These are phyloP conservation scores for Elgaria multicarinata DNA, from an alignment of 2,113 vertebrate genomes.

Conservation along the genomic window DNA sequence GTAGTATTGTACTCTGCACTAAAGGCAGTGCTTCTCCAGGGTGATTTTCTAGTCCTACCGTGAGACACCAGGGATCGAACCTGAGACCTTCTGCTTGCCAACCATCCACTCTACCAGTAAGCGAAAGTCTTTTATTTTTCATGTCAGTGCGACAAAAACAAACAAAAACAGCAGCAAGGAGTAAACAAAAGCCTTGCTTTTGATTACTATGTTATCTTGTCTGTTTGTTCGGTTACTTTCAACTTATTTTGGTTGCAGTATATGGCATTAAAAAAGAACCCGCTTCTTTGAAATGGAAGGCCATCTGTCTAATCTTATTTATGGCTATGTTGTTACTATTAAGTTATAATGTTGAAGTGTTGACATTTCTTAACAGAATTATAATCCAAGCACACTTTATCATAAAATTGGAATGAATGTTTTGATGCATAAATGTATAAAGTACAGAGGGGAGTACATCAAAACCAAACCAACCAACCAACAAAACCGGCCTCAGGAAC, in stretches of 20 bases:
- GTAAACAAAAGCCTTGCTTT: background rate
- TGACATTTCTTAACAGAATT: background rate
- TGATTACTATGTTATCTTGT: background rate
- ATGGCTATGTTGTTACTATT: background rate
- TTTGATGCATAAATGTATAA: background rate
- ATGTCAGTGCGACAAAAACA: background rate
- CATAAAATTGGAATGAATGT: background rate
- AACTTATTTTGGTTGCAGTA: background rate
- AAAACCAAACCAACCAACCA: background rate
- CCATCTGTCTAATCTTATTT: slow-evolving; percentile 5
- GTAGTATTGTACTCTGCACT: background rate
- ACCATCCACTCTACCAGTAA: background rate
- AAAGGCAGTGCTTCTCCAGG: background rate
- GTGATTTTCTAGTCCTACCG: background rate
- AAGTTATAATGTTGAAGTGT: background rate
- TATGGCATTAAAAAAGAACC: background rate
- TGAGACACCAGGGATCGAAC: background rate
- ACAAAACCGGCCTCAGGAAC: background rate
- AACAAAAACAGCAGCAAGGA: background rate
- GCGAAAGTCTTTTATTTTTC: background rate
- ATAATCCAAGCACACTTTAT: background rate
- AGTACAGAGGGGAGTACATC: background rate
- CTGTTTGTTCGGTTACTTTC: background rate
- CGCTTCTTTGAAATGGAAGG: background rate
- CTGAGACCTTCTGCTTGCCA: background rate